Percentiles rank a stretch among this genome's conserved stretches.
These are phyloP conservation scores for Cerceris ruficornis DNA, from an alignment of 2,888 invertebrate genomes.

Conservation along the genomic window DNA sequence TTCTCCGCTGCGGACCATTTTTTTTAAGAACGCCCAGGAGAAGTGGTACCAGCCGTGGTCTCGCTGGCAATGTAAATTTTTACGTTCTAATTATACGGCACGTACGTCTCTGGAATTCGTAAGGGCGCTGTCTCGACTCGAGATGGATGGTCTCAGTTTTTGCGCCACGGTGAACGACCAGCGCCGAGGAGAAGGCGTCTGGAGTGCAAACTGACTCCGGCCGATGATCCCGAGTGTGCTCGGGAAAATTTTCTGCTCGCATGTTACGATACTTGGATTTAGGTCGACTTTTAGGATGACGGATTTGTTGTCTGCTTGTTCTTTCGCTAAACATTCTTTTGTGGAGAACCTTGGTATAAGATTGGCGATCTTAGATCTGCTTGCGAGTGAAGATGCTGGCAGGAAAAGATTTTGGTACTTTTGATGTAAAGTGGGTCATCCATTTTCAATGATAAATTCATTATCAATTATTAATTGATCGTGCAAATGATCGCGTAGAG, in stretches of 20 bases:
- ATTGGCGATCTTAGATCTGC: no score
- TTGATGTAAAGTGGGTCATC: no score
- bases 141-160: conserved; percentile 72
- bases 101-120: conserved; percentile 76
- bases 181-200: conserved; percentile 64
- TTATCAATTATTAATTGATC: no score
- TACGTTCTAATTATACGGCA: conserved; percentile 77
- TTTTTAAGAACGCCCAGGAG: conserved; percentile 43
- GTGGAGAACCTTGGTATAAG: background rate
- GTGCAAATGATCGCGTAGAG: no score
- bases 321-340: background rate
- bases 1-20: conserved; percentile 26
- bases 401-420: no score
- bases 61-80: conserved; percentile 74
- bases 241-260: conserved; percentile 55
- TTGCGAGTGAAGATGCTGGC: no score
- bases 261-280: conserved; percentile 44
- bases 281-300: conserved; percentile 26
- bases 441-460: no score
- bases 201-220: conserved; percentile 60
- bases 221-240: conserved; percentile 57
- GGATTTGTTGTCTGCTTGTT: background rate
- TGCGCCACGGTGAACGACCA: conserved; percentile 69
- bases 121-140: conserved; percentile 70
- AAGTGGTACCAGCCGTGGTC: conserved; percentile 51